phyloP scores from a whole-genome alignment of 2,113 vertebrate species.

The Labeo rohita region DNA sequence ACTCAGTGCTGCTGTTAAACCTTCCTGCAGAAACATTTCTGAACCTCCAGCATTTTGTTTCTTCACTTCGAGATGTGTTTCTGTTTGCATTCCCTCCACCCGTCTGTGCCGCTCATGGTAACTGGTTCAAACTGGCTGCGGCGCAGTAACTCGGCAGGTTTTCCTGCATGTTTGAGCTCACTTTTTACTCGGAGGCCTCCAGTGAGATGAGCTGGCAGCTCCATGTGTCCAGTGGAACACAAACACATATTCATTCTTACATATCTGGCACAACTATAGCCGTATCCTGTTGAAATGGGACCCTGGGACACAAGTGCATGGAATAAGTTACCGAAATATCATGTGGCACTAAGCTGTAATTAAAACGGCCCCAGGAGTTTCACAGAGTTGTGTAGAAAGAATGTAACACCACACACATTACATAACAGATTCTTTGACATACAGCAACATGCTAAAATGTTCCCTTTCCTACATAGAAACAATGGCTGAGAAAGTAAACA shows the following conservation, averaged over 20 bases:
- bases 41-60: background rate
- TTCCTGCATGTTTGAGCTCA: conserved; percentile 39
- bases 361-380: background rate
- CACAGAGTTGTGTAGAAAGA: background rate
- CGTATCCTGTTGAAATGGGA: background rate
- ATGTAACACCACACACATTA: background rate
- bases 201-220: background rate
- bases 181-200: background rate
- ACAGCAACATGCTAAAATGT: background rate
- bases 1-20: background rate
- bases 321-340: background rate
- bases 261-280: background rate
- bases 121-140: conserved; percentile 63
- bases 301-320: background rate
- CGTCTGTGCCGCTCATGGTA: background rate
- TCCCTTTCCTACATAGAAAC: background rate
- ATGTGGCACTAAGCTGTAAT: background rate
- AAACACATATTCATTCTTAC: background rate
- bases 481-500: background rate
- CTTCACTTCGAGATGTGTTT: background rate
- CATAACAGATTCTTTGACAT: background rate
- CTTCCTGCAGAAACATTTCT: background rate
- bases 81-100: conserved; percentile 7
- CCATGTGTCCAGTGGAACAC: background rate
- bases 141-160: conserved; percentile 49